Percentiles rank a stretch among this genome's conserved stretches.
Conservation (phyloP, 2,113 vertebrate genomes). For the Candoia aspera region DNA sequence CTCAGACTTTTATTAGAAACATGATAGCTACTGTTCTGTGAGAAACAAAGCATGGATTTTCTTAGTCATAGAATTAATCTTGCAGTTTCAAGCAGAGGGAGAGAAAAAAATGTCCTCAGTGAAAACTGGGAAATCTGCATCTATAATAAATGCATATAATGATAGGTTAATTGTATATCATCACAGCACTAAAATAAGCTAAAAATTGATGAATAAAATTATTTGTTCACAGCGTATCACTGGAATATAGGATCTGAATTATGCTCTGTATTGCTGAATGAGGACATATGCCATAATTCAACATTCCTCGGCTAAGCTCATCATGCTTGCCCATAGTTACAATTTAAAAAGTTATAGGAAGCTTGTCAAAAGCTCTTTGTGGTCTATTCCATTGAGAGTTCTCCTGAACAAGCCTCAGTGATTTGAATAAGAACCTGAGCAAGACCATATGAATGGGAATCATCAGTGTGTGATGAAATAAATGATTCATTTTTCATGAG, state of each 20-base stretch:
- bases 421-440: not conserved
- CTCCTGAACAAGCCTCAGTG: not conserved
- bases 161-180: constrained; percentile 11
- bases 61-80: constrained; percentile 14
- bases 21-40: not conserved
- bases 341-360: not conserved
- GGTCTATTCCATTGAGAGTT: not conserved
- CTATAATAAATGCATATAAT: constrained; percentile 22
- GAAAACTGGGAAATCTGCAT: constrained; percentile 2
- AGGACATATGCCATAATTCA: constrained; percentile 15
- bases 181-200: constrained; percentile 1
- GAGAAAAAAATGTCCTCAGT: not conserved
- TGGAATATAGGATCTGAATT: not conserved
- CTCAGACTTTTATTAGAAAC: constrained; percentile 4
- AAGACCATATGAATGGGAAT: not conserved
- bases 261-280: not conserved
- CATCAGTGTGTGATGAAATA: not conserved
- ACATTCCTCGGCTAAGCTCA: not conserved
- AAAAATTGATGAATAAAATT: constrained; percentile 25
- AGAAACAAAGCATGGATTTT: constrained; percentile 1
- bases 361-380: not conserved
- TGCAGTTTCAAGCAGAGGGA: constrained; percentile 8
- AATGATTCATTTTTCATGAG: not conserved
- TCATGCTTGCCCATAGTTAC: not conserved
- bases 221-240: constrained; percentile 17